Conservation (phyloP, 2,797 vertebrate genomes). For the Fundulus diaphanus region DNA sequence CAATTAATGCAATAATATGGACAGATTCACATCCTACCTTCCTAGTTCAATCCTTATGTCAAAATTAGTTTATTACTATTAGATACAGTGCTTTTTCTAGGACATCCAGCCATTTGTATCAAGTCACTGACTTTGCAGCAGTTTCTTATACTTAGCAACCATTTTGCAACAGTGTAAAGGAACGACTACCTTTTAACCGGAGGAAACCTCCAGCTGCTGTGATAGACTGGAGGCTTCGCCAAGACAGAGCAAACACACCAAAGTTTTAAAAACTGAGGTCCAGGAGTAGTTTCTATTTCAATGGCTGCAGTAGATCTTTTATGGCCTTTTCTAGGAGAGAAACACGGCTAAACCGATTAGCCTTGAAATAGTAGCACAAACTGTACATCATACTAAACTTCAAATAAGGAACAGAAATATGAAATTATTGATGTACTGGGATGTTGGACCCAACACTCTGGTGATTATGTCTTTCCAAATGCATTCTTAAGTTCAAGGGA, state of each 20-base stretch:
- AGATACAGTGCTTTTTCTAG: background rate
- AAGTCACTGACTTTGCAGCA: background rate
- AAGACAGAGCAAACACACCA: background rate
- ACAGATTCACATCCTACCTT: background rate
- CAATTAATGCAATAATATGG: background rate
- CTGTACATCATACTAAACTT: background rate
- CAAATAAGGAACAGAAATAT: background rate
- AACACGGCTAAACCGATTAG: background rate
- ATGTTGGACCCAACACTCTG: background rate
- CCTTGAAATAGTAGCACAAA: background rate
- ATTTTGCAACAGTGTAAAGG: background rate
- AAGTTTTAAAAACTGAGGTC: background rate
- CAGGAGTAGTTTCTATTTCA: background rate
- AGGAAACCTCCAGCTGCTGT: background rate
- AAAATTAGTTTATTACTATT: background rate
- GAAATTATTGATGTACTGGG: background rate
- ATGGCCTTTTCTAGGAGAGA: background rate
- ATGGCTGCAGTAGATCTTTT: background rate
- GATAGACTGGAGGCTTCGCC: background rate
- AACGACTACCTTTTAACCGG: background rate
- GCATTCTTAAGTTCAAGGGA: background rate
- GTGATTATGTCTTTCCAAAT: slow-evolving; percentile 5
- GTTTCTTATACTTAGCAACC: background rate
- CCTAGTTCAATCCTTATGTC: background rate
- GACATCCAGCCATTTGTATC: background rate